Evolutionary conservation across 2,113 vertebrate species (phyloP), one percentile per base, ranked within the genome.

Genomic region (Sinocyclocheilus grahami): DNA sequence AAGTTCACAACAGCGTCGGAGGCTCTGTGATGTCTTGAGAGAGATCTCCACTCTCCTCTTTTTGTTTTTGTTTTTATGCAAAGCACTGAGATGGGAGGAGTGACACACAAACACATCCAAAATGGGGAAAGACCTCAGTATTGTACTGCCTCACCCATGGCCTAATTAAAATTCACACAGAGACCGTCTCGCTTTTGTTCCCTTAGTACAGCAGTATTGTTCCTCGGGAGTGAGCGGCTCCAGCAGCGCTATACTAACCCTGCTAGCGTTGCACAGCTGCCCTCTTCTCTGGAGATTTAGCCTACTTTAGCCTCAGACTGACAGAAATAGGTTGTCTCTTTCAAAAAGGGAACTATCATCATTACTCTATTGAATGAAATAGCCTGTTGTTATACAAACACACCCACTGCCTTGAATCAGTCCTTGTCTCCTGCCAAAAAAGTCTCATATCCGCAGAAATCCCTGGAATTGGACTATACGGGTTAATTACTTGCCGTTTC

Each of bases 261-360:
- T 92, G 90, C 89, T 88, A 90, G 91, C 9, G 12, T 39, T 84
- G 7, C 46, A 24, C 58, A 12, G 58, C 42, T 63, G 65, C n/a
- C 76, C 91, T 78, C 87, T 91, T 86, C 92, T 94, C 93, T 88
- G 85, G 93, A 93, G 94, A 90, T 93, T 95, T 92, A 94, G 86
- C 93, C 92, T 92, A 94, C 93, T 94, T 95, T 94, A 93, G 93
- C 93, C 91, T 91, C 91, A 92, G 92, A 94, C 93, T 95, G 94
- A 95, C 94, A 95, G 93, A 95, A 95, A 94, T 95, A 93, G 94
- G 94, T 94, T 95, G 93, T 94, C 91, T 94, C 92, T 94, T 94
- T 93, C 93, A 93, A 94, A 94, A 91, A 93, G 89, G 90, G 67
- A 48, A 74, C 51, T 62, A 48, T 74, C 53, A 39, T 84, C 14